Conservation (phyloP, 2,113 vertebrate genomes). For the Takifugu flavidus region DNA sequence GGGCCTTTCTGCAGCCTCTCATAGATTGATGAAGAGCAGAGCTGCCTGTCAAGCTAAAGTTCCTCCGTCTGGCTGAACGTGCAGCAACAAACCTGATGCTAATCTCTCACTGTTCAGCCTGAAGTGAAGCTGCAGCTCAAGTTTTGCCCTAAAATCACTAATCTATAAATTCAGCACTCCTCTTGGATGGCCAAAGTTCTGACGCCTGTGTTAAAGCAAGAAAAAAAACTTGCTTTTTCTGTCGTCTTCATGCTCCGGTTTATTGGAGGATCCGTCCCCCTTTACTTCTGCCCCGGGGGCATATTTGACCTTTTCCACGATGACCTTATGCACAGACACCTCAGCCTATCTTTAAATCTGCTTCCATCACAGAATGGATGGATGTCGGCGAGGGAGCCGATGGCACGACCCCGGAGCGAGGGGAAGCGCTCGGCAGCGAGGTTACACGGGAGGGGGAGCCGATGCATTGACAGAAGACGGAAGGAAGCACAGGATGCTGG, state of each 20-base stretch:
- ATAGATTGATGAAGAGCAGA: conserved; percentile 51
- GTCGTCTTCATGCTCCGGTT: not conserved
- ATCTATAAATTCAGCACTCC: too few species aligned
- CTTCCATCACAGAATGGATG: conserved; percentile 34
- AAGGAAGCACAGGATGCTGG: conserved; percentile 61
- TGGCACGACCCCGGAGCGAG: conserved; percentile 47
- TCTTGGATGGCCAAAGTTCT: too few species aligned
- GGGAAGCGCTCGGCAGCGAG: conserved; percentile 47
- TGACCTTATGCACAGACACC: conserved; percentile 41
- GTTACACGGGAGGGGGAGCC: conserved; percentile 60
- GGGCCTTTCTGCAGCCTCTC: conserved; percentile 24
- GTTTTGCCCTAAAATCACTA: not conserved
- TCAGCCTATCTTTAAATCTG: conserved; percentile 10
- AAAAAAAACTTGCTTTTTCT: not conserved
- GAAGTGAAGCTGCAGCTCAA: conserved; percentile 10
- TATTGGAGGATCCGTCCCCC: too few species aligned
- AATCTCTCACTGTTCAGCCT: conserved; percentile 34
- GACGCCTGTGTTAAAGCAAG: too few species aligned
- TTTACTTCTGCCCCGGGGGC: too few species aligned
- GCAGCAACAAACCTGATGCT: conserved; percentile 26
- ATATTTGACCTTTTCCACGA: conserved; percentile 9
- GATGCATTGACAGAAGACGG: conserved; percentile 53
- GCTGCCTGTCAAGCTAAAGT: conserved; percentile 50
- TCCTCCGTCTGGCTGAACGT: conserved; percentile 11
- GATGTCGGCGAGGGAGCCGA: conserved; percentile 36